phyloP scores from a whole-genome alignment of 2,113 vertebrate genomes.

The Ifrita kowaldi region DNA sequence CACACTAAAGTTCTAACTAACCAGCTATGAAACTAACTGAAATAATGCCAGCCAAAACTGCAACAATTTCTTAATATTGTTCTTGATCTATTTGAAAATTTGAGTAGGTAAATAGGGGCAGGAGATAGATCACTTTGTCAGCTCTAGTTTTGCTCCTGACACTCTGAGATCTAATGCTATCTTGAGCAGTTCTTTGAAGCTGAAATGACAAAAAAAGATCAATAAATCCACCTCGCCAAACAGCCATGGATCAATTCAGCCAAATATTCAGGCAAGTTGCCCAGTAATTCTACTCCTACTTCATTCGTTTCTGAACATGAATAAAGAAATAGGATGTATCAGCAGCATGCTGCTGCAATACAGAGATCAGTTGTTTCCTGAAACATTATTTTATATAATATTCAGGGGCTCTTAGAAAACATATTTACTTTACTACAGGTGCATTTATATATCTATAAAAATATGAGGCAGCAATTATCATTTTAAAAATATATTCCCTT shows the following conservation, averaged over 20 bases:
- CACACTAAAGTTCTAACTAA: background rate
- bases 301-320: background rate
- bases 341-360: background rate
- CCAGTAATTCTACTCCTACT: background rate
- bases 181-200: background rate
- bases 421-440: background rate
- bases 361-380: background rate
- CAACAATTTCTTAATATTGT: background rate
- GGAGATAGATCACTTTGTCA: background rate
- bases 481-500: background rate
- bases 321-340: background rate
- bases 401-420: background rate
- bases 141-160: background rate
- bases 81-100: background rate
- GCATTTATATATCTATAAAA: background rate
- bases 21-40: background rate
- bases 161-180: background rate
- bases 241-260: background rate
- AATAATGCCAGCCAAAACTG: background rate
- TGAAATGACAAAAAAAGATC: background rate
- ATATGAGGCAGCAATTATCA: background rate
- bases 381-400: background rate
- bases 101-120: background rate
- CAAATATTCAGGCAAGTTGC: background rate
- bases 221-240: background rate